These are phyloP conservation scores for Conus canariensis DNA, from an alignment of 2,888 invertebrate genomes.

Conservation along the genomic window DNA sequence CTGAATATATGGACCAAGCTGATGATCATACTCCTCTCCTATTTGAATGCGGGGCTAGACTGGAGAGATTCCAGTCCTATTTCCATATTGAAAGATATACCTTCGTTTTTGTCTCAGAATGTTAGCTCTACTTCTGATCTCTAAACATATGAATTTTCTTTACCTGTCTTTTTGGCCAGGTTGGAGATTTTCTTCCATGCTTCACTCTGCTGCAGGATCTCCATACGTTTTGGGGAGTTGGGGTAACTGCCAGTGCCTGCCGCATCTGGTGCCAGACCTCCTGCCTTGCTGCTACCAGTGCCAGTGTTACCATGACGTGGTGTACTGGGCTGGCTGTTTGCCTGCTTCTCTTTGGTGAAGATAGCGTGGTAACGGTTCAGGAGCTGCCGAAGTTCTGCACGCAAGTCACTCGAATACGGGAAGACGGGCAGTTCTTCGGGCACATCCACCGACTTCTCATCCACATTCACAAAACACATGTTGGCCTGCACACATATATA, in stretches of 20 bases:
- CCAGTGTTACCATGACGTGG: slow-evolving; percentile 45
- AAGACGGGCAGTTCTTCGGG: slow-evolving; percentile 97
- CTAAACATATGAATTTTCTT: no score
- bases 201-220: slow-evolving; percentile 83
- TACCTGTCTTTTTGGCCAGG: slow-evolving; percentile 88
- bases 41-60: no score
- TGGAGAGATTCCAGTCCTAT: no score
- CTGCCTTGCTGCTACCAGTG: slow-evolving; percentile 54
- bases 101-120: no score
- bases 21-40: no score
- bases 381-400: slow-evolving; percentile 87
- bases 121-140: no score
- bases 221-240: slow-evolving; percentile 70
- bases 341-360: slow-evolving; percentile 62
- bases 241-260: slow-evolving; percentile 63
- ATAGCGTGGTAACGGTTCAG: slow-evolving; percentile 63
- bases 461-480: slow-evolving; percentile 92
- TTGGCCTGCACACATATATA: slow-evolving; percentile 66
- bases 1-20: no score
- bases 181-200: slow-evolving; percentile 92
- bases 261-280: slow-evolving; percentile 43
- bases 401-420: slow-evolving; percentile 92
- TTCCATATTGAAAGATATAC: no score
- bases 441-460: slow-evolving; percentile 93
- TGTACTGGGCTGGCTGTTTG: slow-evolving; percentile 43